phyloP scores from a whole-genome alignment of 2,113 vertebrate genomes.

The Gadus macrocephalus region DNA sequence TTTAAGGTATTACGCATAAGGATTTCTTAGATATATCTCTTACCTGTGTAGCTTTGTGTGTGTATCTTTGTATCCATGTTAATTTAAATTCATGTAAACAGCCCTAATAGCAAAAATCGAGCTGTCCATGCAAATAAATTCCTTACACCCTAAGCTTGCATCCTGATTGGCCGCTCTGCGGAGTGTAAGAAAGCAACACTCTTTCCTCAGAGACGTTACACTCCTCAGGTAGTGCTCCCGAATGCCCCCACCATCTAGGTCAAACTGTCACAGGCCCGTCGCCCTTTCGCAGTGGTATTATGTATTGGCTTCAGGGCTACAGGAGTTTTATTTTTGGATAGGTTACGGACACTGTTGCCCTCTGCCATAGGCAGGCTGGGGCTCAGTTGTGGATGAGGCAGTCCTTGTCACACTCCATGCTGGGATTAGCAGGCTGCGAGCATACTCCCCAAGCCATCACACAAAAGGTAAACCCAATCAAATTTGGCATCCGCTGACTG shows the following conservation, averaged over 20 bases:
- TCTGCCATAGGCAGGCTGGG: constrained; percentile 49
- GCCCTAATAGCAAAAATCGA: too few relatives aligned
- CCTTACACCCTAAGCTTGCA: too few relatives aligned
- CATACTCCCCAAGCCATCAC: constrained; percentile 48
- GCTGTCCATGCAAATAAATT: too few relatives aligned
- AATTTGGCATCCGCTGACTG: constrained; percentile 50
- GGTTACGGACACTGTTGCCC: constrained; percentile 49
- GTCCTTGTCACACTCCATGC: constrained; percentile 58
- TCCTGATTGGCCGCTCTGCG: constrained; percentile 24
- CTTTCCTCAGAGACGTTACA: constrained; percentile 12
- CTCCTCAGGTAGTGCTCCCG: constrained; percentile 64
- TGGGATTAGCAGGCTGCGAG: constrained; percentile 63
- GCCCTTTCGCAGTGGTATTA: constrained; percentile 45
- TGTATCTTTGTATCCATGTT: too few relatives aligned
- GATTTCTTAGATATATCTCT: too few relatives aligned
- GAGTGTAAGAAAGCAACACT: not conserved
- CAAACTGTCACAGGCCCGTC: constrained; percentile 23
- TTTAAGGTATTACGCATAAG: too few relatives aligned
- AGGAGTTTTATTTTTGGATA: constrained; percentile 79
- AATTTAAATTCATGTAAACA: too few relatives aligned
- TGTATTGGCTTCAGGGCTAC: constrained; percentile 47
- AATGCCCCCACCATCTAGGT: constrained; percentile 21
- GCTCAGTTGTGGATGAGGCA: constrained; percentile 58
- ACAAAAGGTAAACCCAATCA: constrained; percentile 73
- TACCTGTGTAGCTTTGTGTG: too few relatives aligned